These are phyloP conservation scores for Dysdera silvatica DNA, from an alignment of 1,140 invertebrate species.

Conservation along the genomic window DNA sequence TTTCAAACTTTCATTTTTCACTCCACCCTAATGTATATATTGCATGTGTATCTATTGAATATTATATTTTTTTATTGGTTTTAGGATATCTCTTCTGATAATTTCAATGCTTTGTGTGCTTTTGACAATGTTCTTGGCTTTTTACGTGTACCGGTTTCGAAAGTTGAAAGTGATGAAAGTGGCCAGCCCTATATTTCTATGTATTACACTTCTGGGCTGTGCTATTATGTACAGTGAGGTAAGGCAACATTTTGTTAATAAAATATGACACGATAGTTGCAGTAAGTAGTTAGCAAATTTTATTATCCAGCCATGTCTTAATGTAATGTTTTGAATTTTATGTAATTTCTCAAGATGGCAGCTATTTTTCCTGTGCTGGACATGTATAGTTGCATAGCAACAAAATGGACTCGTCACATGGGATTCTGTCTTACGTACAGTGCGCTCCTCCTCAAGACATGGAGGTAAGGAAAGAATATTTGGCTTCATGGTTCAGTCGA, in stretches of 20 bases:
- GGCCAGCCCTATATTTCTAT: constrained; percentile 79
- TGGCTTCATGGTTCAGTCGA: no score
- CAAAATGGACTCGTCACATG: constrained; percentile 82
- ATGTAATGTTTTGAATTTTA: constrained; percentile 2
- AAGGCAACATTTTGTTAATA: constrained; percentile 31
- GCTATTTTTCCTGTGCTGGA: constrained; percentile 78
- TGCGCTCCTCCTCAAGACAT: constrained; percentile 83
- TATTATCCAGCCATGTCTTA: no score
- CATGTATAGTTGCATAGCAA: constrained; percentile 70
- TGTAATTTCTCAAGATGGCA: constrained; percentile 60
- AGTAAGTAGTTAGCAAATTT: no score
- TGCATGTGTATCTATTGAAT: no score
- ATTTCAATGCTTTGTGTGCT: constrained; percentile 72
- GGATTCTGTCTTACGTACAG: constrained; percentile 87
- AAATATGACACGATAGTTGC: no score
- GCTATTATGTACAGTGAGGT: constrained; percentile 86
- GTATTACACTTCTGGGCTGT: constrained; percentile 75
- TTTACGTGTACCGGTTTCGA: constrained; percentile 68
- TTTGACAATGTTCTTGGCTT: constrained; percentile 61
- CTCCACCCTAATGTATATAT: no score
- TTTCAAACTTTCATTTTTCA: no score
- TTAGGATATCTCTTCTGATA: constrained; percentile 62
- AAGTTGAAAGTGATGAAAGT: constrained; percentile 75
- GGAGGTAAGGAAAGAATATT: constrained; percentile 64
- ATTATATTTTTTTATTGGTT: constrained; percentile 32